These are phyloP conservation scores for Holothuria glaberrima DNA, from an alignment of 35 echinoderm and acorn worm species.

Conservation along the genomic window DNA sequence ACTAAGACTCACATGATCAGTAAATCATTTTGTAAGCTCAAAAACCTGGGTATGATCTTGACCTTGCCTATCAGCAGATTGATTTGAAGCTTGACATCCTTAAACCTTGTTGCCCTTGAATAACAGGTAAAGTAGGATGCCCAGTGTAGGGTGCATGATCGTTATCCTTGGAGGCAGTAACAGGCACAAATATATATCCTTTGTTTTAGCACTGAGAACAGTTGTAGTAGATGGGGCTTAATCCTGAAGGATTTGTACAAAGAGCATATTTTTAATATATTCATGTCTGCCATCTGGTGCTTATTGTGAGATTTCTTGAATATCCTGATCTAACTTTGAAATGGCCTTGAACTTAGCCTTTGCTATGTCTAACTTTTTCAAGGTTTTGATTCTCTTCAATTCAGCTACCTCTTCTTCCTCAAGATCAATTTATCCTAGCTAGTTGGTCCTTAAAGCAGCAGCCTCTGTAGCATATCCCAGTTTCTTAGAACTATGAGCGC, in stretches of 20 bases:
- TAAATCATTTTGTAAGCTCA: not conserved
- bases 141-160: not conserved
- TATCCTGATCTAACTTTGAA: not conserved
- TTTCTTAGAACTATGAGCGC: not conserved
- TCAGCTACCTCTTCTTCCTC: not conserved
- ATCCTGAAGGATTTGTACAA: not conserved
- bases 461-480: constrained; percentile 15
- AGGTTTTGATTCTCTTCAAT: not conserved
- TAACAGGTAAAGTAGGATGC: not conserved
- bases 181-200: constrained; percentile 9
- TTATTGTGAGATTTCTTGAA: not conserved
- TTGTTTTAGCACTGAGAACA: not conserved
- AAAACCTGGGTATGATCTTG: not conserved
- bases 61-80: not conserved
- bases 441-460: not conserved
- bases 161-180: not conserved
- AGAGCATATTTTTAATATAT: not conserved
- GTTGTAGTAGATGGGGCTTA: not conserved
- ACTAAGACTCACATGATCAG: not conserved
- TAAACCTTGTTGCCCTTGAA: constrained; percentile 8
- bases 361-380: constrained; percentile 10
- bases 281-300: not conserved
- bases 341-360: constrained; percentile 14
- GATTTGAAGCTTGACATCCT: not conserved
- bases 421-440: not conserved